Conservation (phyloP, 2,888 invertebrate species). For the Parnassius orleans region DNA sequence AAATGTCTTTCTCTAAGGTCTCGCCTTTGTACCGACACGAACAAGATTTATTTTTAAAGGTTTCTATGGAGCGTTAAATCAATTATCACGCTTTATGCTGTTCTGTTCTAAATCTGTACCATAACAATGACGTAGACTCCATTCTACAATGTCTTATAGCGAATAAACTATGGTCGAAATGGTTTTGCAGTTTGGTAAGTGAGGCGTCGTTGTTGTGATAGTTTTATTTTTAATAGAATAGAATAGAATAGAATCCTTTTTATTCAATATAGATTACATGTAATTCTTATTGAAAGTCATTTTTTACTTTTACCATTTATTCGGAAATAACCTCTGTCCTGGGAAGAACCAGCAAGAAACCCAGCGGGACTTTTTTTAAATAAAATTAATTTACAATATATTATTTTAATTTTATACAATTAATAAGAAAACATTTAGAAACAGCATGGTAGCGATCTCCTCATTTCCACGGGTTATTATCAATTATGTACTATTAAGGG, state of each 20-base stretch:
- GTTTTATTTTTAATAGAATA: no score
- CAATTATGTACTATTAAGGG: no score
- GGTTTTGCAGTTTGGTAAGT: conserved; percentile 8
- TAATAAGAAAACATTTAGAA: no score
- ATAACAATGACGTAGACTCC: conserved; percentile 1
- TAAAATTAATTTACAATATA: no score
- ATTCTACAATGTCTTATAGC: conserved; percentile 2
- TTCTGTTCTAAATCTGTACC: not conserved
- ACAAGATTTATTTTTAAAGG: conserved; percentile 19
- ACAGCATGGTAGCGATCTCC: no score
- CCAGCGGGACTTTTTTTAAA: no score
- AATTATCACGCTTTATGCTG: conserved; percentile 20
- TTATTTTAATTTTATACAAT: no score
- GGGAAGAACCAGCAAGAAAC: no score
- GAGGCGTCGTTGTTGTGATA: conserved; percentile 1
- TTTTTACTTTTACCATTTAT: no score
- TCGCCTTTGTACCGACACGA: conserved; percentile 21
- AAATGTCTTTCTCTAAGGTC: not conserved
- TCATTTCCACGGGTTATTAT: no score
- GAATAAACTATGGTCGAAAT: conserved; percentile 8
- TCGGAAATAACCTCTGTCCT: no score
- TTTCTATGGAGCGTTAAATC: conserved; percentile 19
- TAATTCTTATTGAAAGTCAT: no score
- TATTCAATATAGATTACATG: not conserved
- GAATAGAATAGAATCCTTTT: conserved; percentile 13